Evolutionary conservation across 2,113 vertebrate genomes (phyloP).

Genomic region (Lonchura striata): DNA sequence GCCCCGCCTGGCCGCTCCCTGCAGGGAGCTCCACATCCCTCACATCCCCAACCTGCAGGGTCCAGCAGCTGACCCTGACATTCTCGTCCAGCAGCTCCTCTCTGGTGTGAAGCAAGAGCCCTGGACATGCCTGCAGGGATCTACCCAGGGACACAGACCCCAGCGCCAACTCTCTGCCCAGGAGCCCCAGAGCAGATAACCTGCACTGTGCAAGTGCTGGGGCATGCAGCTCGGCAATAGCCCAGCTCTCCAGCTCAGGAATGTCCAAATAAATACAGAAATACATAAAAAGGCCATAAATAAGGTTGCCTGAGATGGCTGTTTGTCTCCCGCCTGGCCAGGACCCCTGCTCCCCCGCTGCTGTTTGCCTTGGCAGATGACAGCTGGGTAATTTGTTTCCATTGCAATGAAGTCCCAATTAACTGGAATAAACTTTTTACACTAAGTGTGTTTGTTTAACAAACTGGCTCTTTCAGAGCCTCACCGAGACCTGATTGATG

Average conservation of each 20-base stretch:
- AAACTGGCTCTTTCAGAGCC: conserved; percentile 77
- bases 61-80: not conserved
- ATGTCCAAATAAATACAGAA: conserved; percentile 66
- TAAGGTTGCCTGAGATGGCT: conserved; percentile 62
- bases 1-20: accelerated
- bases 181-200: not conserved
- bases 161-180: not conserved
- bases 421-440: conserved; percentile 79
- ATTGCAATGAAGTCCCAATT: conserved; percentile 77
- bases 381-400: conserved; percentile 74
- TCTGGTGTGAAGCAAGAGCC: not conserved
- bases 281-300: conserved; percentile 66
- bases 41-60: accelerated
- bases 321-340: conserved; percentile 46
- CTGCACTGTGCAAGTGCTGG: not conserved
- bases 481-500: conserved; percentile 70
- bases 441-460: conserved; percentile 79
- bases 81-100: not conserved
- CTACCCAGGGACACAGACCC: not conserved
- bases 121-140: accelerated
- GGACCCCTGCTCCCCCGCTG: conserved; percentile 34
- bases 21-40: not conserved
- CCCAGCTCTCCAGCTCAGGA: conserved; percentile 52
- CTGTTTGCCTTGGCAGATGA: conserved; percentile 73
- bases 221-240: not conserved